Evolutionary conservation across 1,140 invertebrate genomes (phyloP).

Genomic region (Drosophila pandora): DNA sequence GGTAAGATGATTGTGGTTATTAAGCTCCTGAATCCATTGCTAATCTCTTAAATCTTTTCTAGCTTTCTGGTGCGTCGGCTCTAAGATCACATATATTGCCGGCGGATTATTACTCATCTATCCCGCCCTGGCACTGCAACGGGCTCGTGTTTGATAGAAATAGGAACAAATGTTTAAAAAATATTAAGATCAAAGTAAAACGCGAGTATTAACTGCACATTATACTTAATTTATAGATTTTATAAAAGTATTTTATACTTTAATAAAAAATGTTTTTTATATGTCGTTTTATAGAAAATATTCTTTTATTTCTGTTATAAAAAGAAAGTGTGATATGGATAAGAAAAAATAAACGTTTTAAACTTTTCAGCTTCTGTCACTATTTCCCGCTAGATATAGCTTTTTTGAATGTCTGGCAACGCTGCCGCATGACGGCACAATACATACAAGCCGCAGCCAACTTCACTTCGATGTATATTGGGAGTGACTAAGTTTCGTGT

Average conservation of each 20-base stretch:
- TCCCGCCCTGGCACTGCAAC: constrained; percentile 87
- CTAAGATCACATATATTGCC: constrained; percentile 89
- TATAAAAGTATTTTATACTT: constrained; percentile 51
- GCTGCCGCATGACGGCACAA: constrained; percentile 11
- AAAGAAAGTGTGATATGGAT: neutral
- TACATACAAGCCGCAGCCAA: constrained; percentile 58
- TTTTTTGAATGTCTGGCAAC: neutral
- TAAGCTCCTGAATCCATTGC: neutral
- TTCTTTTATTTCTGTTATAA: neutral
- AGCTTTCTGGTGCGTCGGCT: constrained; percentile 93
- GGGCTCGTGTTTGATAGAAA: constrained; percentile 51
- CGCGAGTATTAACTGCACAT: constrained; percentile 64
- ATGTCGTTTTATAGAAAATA: constrained; percentile 28
- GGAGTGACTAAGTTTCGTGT: constrained; percentile 79
- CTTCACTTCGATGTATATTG: constrained; percentile 57
- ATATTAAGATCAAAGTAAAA: constrained; percentile 26
- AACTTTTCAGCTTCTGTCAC: neutral
- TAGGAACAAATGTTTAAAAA: constrained; percentile 44
- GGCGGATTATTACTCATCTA: constrained; percentile 88
- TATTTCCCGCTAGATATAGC: neutral
- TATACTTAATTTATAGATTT: constrained; percentile 59
- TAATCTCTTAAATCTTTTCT: constrained; percentile 15
- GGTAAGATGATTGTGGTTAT: constrained; percentile 83
- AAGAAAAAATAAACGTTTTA: neutral
- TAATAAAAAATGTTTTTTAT: constrained; percentile 40